Percentiles rank a stretch among this genome's conserved stretches.
Conservation (phyloP, 2,113 vertebrate species). For the Seriola dumerili region DNA sequence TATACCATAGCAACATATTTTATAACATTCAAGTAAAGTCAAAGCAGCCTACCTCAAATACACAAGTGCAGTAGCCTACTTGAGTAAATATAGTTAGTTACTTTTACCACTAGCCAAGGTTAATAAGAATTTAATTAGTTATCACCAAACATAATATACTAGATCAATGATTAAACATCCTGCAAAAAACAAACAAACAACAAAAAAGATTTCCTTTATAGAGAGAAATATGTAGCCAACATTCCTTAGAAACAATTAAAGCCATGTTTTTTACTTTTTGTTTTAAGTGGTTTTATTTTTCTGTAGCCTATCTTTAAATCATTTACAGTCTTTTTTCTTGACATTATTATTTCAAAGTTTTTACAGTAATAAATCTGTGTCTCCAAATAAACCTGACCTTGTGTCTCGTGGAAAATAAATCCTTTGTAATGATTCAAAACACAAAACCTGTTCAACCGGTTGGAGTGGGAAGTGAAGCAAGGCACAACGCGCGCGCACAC, state of each 20-base stretch:
- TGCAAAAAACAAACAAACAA: neutral
- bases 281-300: neutral
- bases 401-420: conserved; percentile 10
- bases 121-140: neutral
- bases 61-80: too few relatives aligned
- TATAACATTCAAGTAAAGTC: too few relatives aligned
- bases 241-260: neutral
- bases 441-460: conserved; percentile 59
- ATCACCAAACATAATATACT: neutral
- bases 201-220: neutral
- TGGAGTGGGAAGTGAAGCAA: neutral
- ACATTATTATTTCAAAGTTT: neutral
- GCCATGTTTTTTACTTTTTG: too few relatives aligned
- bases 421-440: conserved; percentile 32
- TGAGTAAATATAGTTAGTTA: neutral
- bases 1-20: neutral
- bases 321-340: neutral
- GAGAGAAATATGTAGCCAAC: neutral
- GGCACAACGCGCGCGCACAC: neutral
- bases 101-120: too few relatives aligned
- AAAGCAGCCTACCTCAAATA: too few relatives aligned
- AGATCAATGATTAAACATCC: neutral
- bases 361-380: conserved; percentile 16
- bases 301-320: neutral
- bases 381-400: conserved; percentile 17